Evolutionary conservation across 2,113 vertebrate species (phyloP).

Genomic region (Cepphus grylle): DNA sequence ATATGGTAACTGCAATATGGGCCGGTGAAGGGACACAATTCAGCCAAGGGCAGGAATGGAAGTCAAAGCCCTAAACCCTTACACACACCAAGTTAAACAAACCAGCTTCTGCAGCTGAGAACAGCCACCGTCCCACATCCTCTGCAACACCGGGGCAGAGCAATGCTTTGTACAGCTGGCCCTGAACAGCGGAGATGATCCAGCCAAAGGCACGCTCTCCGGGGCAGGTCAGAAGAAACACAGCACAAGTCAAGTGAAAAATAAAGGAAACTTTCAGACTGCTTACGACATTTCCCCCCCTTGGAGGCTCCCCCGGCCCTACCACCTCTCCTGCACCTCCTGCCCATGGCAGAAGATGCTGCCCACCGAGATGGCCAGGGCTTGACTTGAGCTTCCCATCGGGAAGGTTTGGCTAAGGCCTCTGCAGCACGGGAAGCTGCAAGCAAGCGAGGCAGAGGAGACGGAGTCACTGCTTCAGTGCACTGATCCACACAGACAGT

Average conservation of each 20-base stretch:
- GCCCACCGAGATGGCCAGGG: neutral
- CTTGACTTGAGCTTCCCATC: neutral
- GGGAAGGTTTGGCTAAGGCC: neutral
- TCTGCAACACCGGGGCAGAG: fast-evolving
- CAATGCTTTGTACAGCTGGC: neutral
- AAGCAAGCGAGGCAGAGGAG: neutral
- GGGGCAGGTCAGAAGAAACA: neutral
- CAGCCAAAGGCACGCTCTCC: neutral
- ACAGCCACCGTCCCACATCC: neutral
- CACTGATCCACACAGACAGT: slow-evolving; percentile 5
- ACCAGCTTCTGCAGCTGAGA: neutral
- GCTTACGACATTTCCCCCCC: neutral
- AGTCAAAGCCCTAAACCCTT: neutral
- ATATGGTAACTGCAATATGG: neutral
- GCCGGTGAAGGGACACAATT: fast-evolving
- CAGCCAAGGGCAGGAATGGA: neutral
- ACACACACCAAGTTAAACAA: neutral
- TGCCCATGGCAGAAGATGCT: neutral
- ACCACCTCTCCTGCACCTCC: neutral
- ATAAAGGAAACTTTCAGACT: neutral
- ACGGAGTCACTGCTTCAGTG: neutral
- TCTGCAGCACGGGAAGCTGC: neutral
- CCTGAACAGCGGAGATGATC: neutral
- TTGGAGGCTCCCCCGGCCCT: neutral
- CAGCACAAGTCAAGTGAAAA: neutral